phyloP scores from a whole-genome alignment of 2,888 invertebrate species.

The Cerastis rubricosa region DNA sequence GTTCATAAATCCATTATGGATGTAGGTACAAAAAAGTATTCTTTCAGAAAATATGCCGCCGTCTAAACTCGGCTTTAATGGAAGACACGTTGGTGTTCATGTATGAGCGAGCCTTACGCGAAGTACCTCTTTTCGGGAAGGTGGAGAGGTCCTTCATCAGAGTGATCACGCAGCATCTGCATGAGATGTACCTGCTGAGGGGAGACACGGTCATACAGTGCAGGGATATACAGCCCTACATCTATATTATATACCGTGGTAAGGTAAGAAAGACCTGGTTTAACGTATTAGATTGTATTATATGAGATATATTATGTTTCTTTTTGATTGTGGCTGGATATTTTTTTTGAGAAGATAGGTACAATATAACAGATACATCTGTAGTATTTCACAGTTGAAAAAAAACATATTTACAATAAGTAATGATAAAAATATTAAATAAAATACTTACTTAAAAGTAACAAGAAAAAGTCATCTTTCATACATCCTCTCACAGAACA shows the following conservation, averaged over 20 bases:
- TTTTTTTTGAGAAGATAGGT: too few relatives aligned
- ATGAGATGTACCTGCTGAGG: slow-evolving; percentile 88
- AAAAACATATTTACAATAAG: too few relatives aligned
- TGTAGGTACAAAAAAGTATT: neutral
- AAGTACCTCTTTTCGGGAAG: slow-evolving; percentile 89
- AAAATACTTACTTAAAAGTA: too few relatives aligned
- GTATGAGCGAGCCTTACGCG: slow-evolving; percentile 88
- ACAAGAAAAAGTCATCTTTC: too few relatives aligned
- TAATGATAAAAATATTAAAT: too few relatives aligned
- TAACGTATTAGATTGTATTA: neutral
- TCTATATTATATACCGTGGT: slow-evolving; percentile 89
- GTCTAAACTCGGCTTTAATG: slow-evolving; percentile 88
- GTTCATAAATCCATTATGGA: neutral
- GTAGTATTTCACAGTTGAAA: too few relatives aligned
- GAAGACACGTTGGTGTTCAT: slow-evolving; percentile 89
- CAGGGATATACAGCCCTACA: slow-evolving; percentile 86
- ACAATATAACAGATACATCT: too few relatives aligned
- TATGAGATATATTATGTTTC: neutral
- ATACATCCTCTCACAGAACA: too few relatives aligned
- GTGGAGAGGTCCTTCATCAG: slow-evolving; percentile 90
- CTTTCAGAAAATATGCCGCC: slow-evolving; percentile 84
- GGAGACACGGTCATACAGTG: slow-evolving; percentile 87
- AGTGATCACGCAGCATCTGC: slow-evolving; percentile 88
- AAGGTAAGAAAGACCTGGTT: slow-evolving; percentile 77
- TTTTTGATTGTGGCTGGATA: neutral